Base-by-base conservation (phyloP, 2,113 vertebrate genomes). In the Microcebus griseorufus region DNA sequence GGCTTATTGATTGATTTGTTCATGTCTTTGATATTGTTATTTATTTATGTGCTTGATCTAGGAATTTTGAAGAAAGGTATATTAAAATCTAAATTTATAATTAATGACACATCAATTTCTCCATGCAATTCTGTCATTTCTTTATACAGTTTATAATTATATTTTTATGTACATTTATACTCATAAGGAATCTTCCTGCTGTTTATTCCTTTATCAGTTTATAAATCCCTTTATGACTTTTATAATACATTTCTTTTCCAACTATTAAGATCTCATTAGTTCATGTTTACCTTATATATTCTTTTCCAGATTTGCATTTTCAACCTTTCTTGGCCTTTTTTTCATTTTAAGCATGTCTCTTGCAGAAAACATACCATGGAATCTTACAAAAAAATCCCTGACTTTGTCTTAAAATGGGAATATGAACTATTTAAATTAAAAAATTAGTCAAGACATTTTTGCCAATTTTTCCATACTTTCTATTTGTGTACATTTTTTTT, bases 61-160 rank as follows among this genome's bases (percentile, higher is more conserved):
- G 17, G 23, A 23, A 79, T 79, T 90, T 70, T 58, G 37, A 60
- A 60, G 37, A 89, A 89, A 9, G 9, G 32, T 29, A 67, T 84
- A 64, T 76, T 51, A 96, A 92, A 89, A 84, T 76, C 2, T 53
- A 93, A 78, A 83, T 78, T 60, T 83, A 60, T 88, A 42, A 83
- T 75, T 88, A 87, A 92, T 39, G 37, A 81, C 81, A 32, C 82
- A 39, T 53, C 29, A 37, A 4, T 55, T 91, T 45, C 9, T 72
- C 65, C 55, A 29, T 92, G 20, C 9, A 65, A 45, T 73, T 91
- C 65, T 82, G 29, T 72, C 45, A 3, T 95, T 90, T 84, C 37
- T 67, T 32, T 58, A 80, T 18, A 37, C 11, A 34, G 37, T 58
- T 91, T 70, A 39, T 34, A 55, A 81, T 58, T n/a, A 27, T 58